A percentile compares a stretch with the other conserved stretches of the same genome.
Evolutionary conservation across 1,140 invertebrate genomes (phyloP).

Genomic region (Leptoteleia sp.): DNA sequence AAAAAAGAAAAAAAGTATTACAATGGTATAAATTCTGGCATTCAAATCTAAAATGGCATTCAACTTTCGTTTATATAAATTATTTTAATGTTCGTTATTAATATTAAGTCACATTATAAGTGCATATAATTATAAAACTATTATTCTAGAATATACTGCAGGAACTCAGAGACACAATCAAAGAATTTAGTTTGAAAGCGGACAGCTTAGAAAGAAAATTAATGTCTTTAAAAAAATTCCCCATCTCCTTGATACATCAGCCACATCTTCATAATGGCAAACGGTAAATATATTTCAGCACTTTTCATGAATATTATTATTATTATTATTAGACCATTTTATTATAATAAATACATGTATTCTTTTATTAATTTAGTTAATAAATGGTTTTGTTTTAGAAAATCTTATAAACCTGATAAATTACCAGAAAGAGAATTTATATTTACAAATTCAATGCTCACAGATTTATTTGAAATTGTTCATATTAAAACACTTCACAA

Average conservation of each 20-base stretch:
- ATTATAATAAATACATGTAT: no score
- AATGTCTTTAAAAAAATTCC: conserved; percentile 14
- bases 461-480: conserved; percentile 88
- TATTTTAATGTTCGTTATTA: not conserved
- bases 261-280: not conserved
- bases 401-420: conserved; percentile 45
- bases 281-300: conserved; percentile 11
- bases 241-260: conserved; percentile 7
- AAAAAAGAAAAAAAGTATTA: no score
- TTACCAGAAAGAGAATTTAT: conserved; percentile 85
- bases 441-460: conserved; percentile 87
- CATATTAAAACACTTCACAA: conserved; percentile 92
- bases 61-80: not conserved
- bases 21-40: no score
- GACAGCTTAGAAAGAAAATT: conserved; percentile 25
- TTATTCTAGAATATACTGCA: conserved; percentile 27
- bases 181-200: conserved; percentile 18
- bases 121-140: no score
- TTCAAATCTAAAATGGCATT: no score
- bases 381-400: conserved; percentile 49
- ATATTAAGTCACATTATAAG: not conserved
- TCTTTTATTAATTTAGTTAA: no score
- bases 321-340: not conserved
- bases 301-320: not conserved
- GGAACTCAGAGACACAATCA: conserved; percentile 17